phyloP scores from a whole-genome alignment of 2,113 vertebrate genomes.

The Oenanthe oenanthe region DNA sequence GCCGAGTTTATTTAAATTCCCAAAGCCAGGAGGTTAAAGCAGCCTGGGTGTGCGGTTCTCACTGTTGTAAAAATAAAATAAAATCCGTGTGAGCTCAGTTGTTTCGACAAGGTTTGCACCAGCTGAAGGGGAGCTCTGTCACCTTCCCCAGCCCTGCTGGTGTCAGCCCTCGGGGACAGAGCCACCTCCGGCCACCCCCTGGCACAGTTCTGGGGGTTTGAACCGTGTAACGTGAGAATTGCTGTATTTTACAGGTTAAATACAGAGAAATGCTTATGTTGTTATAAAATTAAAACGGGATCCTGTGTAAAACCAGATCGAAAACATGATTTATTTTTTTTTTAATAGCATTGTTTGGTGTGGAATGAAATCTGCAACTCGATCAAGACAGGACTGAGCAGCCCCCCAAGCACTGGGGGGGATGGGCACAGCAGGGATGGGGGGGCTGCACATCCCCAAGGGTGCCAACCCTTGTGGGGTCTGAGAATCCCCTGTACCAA shows the following conservation, averaged over 20 bases:
- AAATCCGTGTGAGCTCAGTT: rapidly evolving
- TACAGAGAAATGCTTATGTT: background rate
- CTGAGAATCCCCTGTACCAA: background rate
- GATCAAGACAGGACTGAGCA: background rate
- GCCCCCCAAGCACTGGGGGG: background rate
- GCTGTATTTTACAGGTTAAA: background rate
- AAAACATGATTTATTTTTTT: background rate
- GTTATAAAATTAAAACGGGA: background rate
- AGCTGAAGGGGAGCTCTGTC: background rate
- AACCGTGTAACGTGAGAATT: rapidly evolving
- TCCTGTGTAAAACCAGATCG: background rate
- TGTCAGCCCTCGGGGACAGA: background rate
- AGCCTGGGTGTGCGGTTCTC: rapidly evolving
- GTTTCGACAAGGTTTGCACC: rapidly evolving
- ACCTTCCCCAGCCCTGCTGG: background rate
- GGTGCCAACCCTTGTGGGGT: rapidly evolving
- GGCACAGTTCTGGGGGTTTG: background rate
- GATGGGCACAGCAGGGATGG: background rate
- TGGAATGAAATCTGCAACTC: background rate
- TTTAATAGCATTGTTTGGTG: rapidly evolving
- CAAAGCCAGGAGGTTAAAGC: background rate
- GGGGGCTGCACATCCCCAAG: background rate
- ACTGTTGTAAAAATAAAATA: rapidly evolving
- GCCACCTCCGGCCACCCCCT: background rate
- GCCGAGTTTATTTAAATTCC: no score